Evolutionary conservation across 2,888 invertebrate species (phyloP), one percentile per base, ranked within the genome.

Genomic region (Platycnemis pennipes): DNA sequence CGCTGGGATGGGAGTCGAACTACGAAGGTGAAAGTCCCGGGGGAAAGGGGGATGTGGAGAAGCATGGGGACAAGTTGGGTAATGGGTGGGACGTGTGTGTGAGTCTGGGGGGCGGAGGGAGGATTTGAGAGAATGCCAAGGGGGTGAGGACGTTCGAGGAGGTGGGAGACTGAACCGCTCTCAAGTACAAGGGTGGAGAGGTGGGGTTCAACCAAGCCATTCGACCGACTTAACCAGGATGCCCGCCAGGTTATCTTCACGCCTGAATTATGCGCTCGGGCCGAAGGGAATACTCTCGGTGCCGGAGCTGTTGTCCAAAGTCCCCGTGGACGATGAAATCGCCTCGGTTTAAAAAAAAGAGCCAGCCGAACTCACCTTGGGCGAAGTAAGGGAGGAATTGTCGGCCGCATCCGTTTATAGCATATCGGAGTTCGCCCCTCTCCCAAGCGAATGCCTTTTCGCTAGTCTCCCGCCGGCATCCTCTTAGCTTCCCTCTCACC

Each of bases 181-280:
- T 7, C 31, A 37, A 77, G 77, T 77, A 31, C 77, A 16, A n/a
- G 37, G 22, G 4, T 1, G 44, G 87, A n/a, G 22, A n/a, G 87
- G 46, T 45, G 46, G 3, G 87, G n/a, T 87, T 42, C 87, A 46
- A 22, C 26, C 87, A 46, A 87, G 87, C 46, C 87, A 87, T 44
- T 87, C 45, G 87, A 46, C 87, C 87, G 87, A 87, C 87, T 87
- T 87, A 87, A 87, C 44, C 87, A 46, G 87, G 87, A 87, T 46
- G 46, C 1, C 45, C 45, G 87, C 87, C 87, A 37, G 77, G 77
- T 77, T 77, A 46, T 46, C 87, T 87, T 87, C 87, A 87, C 87
- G 87, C 87, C 87, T 46, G 45, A 87, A n/a, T 46, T 44, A 45
- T 87, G 46, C 46, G 26, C n/a, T 13, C 45, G 13, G 44, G 45